Evolutionary conservation across 1,140 invertebrate genomes (phyloP).

Genomic region (Trypoxylus dichotomus): DNA sequence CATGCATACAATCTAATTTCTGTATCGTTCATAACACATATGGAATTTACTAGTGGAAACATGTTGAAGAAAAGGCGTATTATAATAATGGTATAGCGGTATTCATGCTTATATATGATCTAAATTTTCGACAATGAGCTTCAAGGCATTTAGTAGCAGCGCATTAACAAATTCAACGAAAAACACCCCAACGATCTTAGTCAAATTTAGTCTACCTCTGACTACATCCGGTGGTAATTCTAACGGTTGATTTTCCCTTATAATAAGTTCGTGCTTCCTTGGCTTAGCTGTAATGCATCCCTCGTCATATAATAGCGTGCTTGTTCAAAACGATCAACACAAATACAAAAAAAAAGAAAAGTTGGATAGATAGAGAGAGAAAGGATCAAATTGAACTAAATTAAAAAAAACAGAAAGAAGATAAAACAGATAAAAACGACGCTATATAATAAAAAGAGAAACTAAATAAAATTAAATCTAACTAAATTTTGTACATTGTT

Average conservation of each 20-base stretch:
- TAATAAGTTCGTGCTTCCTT: constrained; percentile 84
- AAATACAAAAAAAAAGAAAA: background rate
- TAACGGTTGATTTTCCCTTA: constrained; percentile 85
- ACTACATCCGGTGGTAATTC: constrained; percentile 89
- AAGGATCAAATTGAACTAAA: background rate
- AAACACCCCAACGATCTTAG: background rate
- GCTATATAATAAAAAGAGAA: no score
- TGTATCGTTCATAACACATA: no score
- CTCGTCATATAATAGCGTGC: constrained; percentile 37
- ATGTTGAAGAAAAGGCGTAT: no score
- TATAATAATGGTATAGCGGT: no score
- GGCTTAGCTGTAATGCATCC: constrained; percentile 59
- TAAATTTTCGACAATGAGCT: no score
- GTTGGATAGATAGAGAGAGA: background rate
- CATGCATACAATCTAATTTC: no score
- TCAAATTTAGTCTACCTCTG: constrained; percentile 65
- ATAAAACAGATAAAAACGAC: no score
- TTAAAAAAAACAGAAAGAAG: background rate
- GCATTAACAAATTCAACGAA: background rate
- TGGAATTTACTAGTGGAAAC: no score
- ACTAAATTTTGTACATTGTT: no score
- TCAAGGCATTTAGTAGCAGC: no score
- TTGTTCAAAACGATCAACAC: background rate
- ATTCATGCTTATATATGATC: no score
- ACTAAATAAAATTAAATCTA: no score